Conservation (phyloP, 2,888 invertebrate genomes). For the Agrochola macilenta region DNA sequence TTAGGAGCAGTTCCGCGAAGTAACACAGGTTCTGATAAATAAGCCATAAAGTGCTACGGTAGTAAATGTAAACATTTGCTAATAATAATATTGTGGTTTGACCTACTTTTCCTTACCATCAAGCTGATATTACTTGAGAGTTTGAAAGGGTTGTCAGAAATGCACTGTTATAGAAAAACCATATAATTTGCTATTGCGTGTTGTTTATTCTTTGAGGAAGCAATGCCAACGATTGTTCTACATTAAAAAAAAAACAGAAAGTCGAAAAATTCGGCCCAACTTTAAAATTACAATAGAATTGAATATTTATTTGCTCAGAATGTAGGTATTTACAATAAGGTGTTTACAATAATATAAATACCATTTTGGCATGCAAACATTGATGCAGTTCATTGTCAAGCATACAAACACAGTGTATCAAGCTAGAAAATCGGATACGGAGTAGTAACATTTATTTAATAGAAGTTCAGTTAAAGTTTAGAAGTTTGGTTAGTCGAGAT, state of each 20-base stretch:
- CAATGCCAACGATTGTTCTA: not conserved
- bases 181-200: not conserved
- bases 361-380: no score
- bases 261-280: not conserved
- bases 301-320: no score
- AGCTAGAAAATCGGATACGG: no score
- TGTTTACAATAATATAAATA: no score
- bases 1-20: slow-evolving; percentile 19
- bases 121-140: slow-evolving; percentile 1
- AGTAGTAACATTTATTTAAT: no score
- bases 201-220: not conserved
- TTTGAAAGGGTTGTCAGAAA: not conserved
- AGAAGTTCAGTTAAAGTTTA: no score
- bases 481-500: no score
- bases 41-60: slow-evolving; percentile 13
- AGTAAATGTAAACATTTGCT: slow-evolving; percentile 10
- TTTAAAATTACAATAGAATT: not conserved
- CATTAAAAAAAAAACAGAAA: not conserved
- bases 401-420: no score
- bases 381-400: no score
- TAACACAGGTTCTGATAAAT: slow-evolving; percentile 27
- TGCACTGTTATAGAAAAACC: not conserved
- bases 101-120: slow-evolving; percentile 6
- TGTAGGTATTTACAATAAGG: no score
- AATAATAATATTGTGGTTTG: slow-evolving; percentile 13